Base-by-base conservation (phyloP, 2,797 vertebrate genomes). In the Valencia hispanica region DNA sequence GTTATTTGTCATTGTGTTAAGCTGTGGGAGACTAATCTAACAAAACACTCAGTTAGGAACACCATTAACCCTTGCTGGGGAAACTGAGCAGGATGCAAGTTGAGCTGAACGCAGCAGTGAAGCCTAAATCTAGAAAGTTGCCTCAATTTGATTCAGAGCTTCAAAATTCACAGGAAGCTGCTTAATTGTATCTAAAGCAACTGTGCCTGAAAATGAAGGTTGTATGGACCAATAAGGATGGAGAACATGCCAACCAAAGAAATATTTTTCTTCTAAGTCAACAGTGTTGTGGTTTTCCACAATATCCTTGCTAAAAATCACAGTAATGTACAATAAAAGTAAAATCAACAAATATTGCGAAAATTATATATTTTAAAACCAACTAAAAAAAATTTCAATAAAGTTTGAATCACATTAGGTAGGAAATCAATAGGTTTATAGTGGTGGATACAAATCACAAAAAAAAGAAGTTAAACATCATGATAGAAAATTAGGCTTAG, bases 1-100 rank as follows among this genome's bases (percentile, higher is more conserved):
- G 97, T 97, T 98, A 97, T 99, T 99, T 99, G 97, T 99, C 98
- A 99, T 96, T 95, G 95, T 95, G 96, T 97, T 97, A 96, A 96
- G 96, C 95, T 88, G 89, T 88, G 86, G 96, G 95, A 96, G 96
- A 97, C 96, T 97, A 96, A 97, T 97, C 95, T 95, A 94, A 95
- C 92, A 92, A 91, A 94, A 91, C 93, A 86, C 84, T 78, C 83
- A 93, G 94, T 96, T 94, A 95, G 94, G 92, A 93, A 94, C 82
- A 91, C 93, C 91, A 93, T 98, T 98, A 99, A 97, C 97, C 96
- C 96, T 96, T 97, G 91, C 90, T 89, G 84, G 76, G 83, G 90
- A 90, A 91, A 86, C 89, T 90, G 92, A 84, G 79, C 69, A 70
- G 81, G 75, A 84, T 79, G 68, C 43, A 79, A 77, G 74, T 53